Percentiles rank a stretch among this genome's conserved stretches.
These are phyloP conservation scores for Rhinophrynus dorsalis DNA, from an alignment of 2,797 vertebrate genomes.

Conservation along the genomic window DNA sequence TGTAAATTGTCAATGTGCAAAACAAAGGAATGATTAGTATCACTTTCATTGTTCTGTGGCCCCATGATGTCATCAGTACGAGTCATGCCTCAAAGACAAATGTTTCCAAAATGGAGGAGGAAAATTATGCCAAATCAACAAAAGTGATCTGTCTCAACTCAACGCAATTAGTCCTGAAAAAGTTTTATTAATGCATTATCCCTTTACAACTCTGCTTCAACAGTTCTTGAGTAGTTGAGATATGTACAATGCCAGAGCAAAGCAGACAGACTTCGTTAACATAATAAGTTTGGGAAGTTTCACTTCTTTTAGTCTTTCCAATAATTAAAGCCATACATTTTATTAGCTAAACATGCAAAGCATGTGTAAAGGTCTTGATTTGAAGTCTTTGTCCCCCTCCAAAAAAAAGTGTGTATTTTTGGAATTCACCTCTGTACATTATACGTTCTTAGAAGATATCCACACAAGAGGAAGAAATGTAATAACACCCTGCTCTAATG, in stretches of 20 bases:
- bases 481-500: constrained; percentile 58
- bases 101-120: constrained; percentile 22
- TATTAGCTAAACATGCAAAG: constrained; percentile 60
- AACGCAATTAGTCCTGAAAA: constrained; percentile 32
- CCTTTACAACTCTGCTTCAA: constrained; percentile 28
- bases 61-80: constrained; percentile 39
- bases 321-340: constrained; percentile 63
- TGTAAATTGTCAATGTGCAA: constrained; percentile 37
- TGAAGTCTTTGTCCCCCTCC: constrained; percentile 56
- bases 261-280: constrained; percentile 42
- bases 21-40: constrained; percentile 42
- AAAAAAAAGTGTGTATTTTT: constrained; percentile 63
- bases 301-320: constrained; percentile 43
- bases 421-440: constrained; percentile 63
- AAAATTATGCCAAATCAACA: constrained; percentile 10
- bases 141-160: constrained; percentile 23
- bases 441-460: constrained; percentile 62
- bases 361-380: constrained; percentile 61
- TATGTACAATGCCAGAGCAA: constrained; percentile 32
- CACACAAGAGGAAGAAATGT: constrained; percentile 56
- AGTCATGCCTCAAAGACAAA: constrained; percentile 8
- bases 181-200: constrained; percentile 38
- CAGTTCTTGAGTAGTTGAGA: constrained; percentile 55
- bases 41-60: constrained; percentile 41
- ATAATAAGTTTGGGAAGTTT: constrained; percentile 48